phyloP scores from a whole-genome alignment of 2,888 invertebrate genomes.

The Panopea generosa region DNA sequence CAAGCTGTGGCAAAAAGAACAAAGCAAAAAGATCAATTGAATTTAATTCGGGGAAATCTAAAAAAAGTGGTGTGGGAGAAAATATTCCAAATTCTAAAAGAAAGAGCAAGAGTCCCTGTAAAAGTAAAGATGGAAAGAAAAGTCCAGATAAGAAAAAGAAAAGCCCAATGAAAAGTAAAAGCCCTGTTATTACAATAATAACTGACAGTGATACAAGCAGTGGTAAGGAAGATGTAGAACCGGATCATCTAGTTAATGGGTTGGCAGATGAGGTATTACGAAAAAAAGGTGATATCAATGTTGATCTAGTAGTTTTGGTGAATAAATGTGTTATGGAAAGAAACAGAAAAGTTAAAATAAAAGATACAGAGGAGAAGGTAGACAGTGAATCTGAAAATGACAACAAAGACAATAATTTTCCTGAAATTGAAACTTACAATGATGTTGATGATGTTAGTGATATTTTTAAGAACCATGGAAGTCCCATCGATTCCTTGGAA shows the following conservation, averaged over 20 bases:
- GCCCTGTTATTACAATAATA: conserved; percentile 41
- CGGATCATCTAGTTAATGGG: conserved; percentile 5
- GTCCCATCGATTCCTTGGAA: too few relatives aligned
- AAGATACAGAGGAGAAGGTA: not conserved
- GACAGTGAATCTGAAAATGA: not conserved
- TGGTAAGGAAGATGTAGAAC: conserved; percentile 10
- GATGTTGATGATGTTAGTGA: not conserved
- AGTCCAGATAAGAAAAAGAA: conserved; percentile 18
- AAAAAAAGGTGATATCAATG: conserved; percentile 8
- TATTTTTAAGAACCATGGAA: too few relatives aligned
- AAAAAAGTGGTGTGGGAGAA: too few relatives aligned
- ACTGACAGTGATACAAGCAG: conserved; percentile 42
- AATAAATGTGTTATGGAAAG: conserved; percentile 6
- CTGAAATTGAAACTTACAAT: not conserved
- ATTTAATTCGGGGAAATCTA: not conserved
- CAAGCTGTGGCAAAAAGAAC: conserved; percentile 34
- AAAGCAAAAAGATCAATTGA: not conserved
- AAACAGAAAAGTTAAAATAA: conserved; percentile 1
- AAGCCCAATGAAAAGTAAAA: conserved; percentile 26
- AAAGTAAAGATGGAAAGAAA: not conserved
- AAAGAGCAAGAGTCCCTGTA: not conserved
- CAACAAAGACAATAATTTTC: not conserved
- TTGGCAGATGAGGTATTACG: conserved; percentile 1
- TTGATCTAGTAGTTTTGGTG: not conserved
- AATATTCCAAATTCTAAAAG: not conserved